Conservation (phyloP, 2,888 invertebrate genomes). For the Heliconius ismenius region DNA sequence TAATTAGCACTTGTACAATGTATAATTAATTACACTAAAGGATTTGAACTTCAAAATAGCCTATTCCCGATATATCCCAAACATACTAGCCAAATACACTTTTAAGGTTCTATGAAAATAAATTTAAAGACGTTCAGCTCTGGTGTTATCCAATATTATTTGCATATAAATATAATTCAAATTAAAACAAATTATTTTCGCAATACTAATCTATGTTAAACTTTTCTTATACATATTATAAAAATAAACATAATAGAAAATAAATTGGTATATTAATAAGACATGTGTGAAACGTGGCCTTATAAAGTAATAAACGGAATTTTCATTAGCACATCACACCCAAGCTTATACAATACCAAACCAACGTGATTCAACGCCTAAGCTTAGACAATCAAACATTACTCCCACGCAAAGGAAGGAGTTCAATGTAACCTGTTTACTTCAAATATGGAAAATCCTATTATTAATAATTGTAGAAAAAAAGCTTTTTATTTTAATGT, state of each 20-base stretch:
- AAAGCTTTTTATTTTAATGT: not conserved
- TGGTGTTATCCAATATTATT: too few species aligned
- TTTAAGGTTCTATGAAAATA: too few species aligned
- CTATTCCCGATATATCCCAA: too few species aligned
- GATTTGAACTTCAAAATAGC: too few species aligned
- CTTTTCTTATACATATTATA: not conserved
- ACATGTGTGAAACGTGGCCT: conserved; percentile 23
- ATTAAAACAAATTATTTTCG: too few species aligned
- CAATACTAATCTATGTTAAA: too few species aligned
- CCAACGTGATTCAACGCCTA: conserved; percentile 29
- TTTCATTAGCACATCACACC: conserved; percentile 32
- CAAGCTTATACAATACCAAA: conserved; percentile 32
- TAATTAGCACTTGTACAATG: too few species aligned
- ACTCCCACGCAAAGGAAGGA: conserved; percentile 37
- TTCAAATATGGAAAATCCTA: conserved; percentile 16
- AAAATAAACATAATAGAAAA: not conserved
- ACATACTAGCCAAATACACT: too few species aligned
- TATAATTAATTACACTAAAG: too few species aligned
- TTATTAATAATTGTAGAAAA: not conserved
- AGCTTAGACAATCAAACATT: conserved; percentile 35
- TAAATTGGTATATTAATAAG: not conserved
- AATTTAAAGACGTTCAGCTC: too few species aligned
- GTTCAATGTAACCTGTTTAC: conserved; percentile 35
- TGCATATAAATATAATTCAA: too few species aligned
- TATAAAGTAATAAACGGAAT: conserved; percentile 31